Evolutionary conservation across 1,140 invertebrate genomes (phyloP), one percentile per base, ranked within the genome.

Genomic region (Lepidurus packardi): DNA sequence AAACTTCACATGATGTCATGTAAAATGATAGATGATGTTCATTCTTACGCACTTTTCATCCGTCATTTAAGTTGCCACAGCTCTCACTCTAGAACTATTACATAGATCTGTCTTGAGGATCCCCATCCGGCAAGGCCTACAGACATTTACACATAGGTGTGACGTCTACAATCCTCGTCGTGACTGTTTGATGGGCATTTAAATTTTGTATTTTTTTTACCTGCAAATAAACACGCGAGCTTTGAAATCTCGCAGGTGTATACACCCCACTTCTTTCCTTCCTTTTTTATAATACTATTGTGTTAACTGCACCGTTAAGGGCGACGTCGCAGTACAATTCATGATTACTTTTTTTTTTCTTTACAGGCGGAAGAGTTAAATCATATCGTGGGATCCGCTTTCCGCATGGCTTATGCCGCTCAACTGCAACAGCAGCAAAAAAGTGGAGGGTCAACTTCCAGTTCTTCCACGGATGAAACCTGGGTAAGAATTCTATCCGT

Each of bases 341-440:
- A 77, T 8, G 79, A 24, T 74, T 21, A 47, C 41, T 34, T 11
- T 41, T 75, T 53, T 80, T 44, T 43, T 73, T 79, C 53, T 81
- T 89, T 88, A 3, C 89, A 95, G 93, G 93, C 93, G 81, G 93
- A 94, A 85, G 93, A 94, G 87, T 85, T 95, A 83, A 95, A 94
- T 86, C 89, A 92, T 80, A 90, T 94, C 81, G 92, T 95, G 81
- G 93, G 93, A 85, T 93, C 94, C 92, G 93, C 93, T 83, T 95
- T 95, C 89, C 92, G 93, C 84, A 93, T 94, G 91, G 93, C 94
- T 81, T 95, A 94, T 86, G 92, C 93, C 82, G 91, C 92, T 82
- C 92, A 94, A 85, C 88, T 93, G 84, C 91, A 93, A 85, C 87
- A 88, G 73, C 81, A 83, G 42, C 79, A 65, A 65, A 65, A 65